Percentiles rank a stretch among this genome's conserved stretches.
Evolutionary conservation across 1,140 invertebrate genomes (phyloP).

Genomic region (Rhagoletis zephyria): DNA sequence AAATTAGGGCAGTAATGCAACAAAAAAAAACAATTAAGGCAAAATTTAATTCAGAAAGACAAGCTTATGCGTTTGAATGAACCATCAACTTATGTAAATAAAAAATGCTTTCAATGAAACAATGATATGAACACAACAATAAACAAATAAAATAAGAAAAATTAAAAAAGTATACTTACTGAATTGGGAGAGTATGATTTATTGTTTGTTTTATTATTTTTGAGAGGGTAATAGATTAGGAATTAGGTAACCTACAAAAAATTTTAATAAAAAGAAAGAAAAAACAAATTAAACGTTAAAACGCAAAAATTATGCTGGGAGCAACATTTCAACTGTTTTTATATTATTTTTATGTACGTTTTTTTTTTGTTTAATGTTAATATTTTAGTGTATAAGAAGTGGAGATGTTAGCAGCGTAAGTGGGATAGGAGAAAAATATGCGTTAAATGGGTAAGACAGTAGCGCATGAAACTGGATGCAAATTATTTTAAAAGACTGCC

Average conservation of each 20-base stretch:
- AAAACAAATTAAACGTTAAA: constrained; percentile 67
- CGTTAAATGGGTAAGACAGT: background rate
- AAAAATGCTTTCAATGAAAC: constrained; percentile 8
- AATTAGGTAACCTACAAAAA: constrained; percentile 74
- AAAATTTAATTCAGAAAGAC: background rate
- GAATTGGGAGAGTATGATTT: constrained; percentile 64
- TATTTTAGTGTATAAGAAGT: constrained; percentile 40
- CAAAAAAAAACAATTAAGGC: background rate
- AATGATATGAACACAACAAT: constrained; percentile 41
- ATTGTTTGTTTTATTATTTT: constrained; percentile 61
- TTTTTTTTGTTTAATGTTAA: constrained; percentile 6
- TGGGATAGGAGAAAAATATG: background rate
- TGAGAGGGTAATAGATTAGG: constrained; percentile 65
- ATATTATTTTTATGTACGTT: background rate
- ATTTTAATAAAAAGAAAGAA: constrained; percentile 69
- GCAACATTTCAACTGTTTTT: constrained; percentile 14
- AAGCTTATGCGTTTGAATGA: constrained; percentile 4
- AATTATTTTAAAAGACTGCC: background rate
- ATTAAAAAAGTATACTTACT: constrained; percentile 66
- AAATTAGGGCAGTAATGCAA: background rate
- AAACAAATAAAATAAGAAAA: constrained; percentile 51
- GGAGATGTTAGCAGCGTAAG: constrained; percentile 45
- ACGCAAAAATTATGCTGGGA: constrained; percentile 58
- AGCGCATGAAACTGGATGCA: background rate
- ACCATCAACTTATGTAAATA: constrained; percentile 3